A percentile compares a stretch with the other conserved stretches of the same genome.
Conservation (phyloP, 2,113 vertebrate genomes). For the Phylloscopus whistleri region DNA sequence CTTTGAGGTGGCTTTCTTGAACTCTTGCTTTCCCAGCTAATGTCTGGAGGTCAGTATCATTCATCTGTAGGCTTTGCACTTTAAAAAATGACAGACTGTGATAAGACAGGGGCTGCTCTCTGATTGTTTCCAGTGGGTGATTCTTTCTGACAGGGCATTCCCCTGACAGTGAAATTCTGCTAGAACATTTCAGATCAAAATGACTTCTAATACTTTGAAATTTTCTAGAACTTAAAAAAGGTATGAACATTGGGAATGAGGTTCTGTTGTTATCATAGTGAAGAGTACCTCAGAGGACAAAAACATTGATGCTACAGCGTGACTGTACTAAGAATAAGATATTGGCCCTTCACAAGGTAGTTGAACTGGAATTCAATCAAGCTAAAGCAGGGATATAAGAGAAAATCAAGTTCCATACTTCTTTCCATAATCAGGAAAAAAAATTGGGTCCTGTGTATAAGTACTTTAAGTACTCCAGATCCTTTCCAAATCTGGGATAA, state of each 20-base stretch:
- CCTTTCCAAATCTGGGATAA: not conserved
- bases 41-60: slow-evolving; percentile 1
- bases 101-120: not conserved
- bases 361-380: not conserved
- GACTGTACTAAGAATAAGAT: not conserved
- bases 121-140: slow-evolving; percentile 10
- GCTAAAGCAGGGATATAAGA: not conserved
- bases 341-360: not conserved
- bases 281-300: not conserved
- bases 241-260: not conserved
- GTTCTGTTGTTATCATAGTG: not conserved
- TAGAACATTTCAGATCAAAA: slow-evolving; percentile 20
- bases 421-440: not conserved
- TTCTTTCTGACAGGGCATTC: slow-evolving; percentile 26
- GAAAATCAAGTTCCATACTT: not conserved
- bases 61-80: slow-evolving; percentile 8
- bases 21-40: not conserved
- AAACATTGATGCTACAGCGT: not conserved
- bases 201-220: not conserved
- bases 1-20: not conserved
- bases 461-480: not conserved
- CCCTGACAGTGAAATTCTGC: slow-evolving; percentile 6
- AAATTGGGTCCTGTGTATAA: not conserved
- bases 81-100: not conserved
- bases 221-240: not conserved